Conservation (phyloP, 1,140 invertebrate genomes). For the Platorchestia sp. region DNA sequence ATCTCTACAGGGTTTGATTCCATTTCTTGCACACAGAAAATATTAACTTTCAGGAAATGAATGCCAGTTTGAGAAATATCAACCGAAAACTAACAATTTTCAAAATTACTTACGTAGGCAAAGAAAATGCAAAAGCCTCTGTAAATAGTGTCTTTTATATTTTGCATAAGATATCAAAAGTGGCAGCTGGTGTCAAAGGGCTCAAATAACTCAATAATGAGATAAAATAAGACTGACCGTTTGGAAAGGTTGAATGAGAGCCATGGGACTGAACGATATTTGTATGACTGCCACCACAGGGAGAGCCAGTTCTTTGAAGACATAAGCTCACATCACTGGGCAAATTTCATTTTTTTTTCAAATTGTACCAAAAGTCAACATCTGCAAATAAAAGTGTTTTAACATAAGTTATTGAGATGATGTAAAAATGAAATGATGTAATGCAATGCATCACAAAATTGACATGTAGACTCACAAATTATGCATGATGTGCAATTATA, state of each 20-base stretch:
- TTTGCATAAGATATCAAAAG: not conserved
- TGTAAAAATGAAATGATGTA: not conserved
- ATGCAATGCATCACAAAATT: too few relatives aligned
- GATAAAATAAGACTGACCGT: conserved; percentile 18
- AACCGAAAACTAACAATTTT: not conserved
- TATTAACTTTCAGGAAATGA: not conserved
- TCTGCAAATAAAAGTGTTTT: not conserved
- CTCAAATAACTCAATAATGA: not conserved
- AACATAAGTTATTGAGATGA: not conserved
- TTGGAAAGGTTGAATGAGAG: conserved; percentile 36
- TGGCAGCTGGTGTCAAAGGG: not conserved
- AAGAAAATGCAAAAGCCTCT: not conserved
- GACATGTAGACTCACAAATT: not conserved
- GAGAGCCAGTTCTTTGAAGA: not conserved
- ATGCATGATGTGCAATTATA: too few relatives aligned
- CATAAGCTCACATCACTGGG: not conserved
- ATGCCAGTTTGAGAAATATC: not conserved
- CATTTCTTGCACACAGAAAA: not conserved
- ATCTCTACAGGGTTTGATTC: not conserved
- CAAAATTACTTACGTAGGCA: not conserved
- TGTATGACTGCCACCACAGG: conserved; percentile 33
- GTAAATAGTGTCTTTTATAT: not conserved
- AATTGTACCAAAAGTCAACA: not conserved
- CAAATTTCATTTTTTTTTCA: not conserved
- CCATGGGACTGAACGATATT: conserved; percentile 38